Evolutionary conservation across 1,140 invertebrate genomes (phyloP), one percentile per base, ranked within the genome.

Genomic region (Scaptomyza hsui): DNA sequence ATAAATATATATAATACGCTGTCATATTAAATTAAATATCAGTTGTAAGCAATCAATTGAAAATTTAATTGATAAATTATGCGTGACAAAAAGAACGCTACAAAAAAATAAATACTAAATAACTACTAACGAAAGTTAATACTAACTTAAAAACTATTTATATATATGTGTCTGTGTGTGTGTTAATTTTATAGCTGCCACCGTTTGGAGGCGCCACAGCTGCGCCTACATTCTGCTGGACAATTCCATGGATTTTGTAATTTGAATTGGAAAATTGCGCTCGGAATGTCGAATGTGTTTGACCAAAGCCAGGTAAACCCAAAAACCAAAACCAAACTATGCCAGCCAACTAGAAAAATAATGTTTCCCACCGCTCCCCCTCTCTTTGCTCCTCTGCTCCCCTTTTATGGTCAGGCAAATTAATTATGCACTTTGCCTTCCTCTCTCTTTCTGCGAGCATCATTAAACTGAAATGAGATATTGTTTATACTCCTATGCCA

Each of bases 241-340:
- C 75, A 76, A 90, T 72, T 76, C 78, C 39, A 90, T 89, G 89
- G 89, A 90, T 83, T 86, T 89, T 78, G 75, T 86, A 70, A 76
- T 90, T 69, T 90, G 73, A 90, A 75, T 65, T 24, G 24, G 24
- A 24, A 24, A 29, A 29, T 9, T 29, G 26, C 26, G 26, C 26
- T 63, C 62, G 55, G 4, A 4, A 29, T 29, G 18, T 18, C 21
- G 10, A 16, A 13, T 15, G 9, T n/a, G 26, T 39, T 55, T 47
- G 53, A 49, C 29, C 21, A 59, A 47, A 37, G 32, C 7, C 75
- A 85, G 81, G 81, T 86, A 86, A 86, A 77, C 63, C 81, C 35
- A 67, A 59, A 3, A 32, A 63, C 77, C 56, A 48, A 68, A 72
- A 81, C 72, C 68, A 2, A 53, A 18, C 49, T 32, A 55, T 39